These are phyloP conservation scores for Hydra vulgaris DNA, from an alignment of 30 jellyfish, hydroid and myxozoan genomes.

Conservation along the genomic window DNA sequence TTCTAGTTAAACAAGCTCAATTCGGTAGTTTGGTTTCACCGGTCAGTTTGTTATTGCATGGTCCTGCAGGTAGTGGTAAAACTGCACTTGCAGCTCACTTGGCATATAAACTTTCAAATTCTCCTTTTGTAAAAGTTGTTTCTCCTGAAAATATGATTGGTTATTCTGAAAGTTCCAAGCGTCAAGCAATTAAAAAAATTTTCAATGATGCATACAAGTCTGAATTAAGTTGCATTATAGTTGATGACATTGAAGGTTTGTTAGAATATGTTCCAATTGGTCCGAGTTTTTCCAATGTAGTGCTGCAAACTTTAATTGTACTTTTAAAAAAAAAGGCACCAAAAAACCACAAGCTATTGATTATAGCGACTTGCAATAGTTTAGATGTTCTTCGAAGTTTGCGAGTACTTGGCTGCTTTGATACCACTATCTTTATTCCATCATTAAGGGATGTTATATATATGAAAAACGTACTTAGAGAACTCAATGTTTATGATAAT, in stretches of 20 bases:
- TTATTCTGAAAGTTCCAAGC: conserved; percentile 77
- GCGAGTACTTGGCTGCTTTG: conserved; percentile 54
- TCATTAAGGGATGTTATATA: conserved; percentile 36
- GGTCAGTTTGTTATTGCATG: conserved; percentile 93
- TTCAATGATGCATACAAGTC: conserved; percentile 96
- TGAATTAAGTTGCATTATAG: conserved; percentile 87
- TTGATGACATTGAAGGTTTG: conserved; percentile 93
- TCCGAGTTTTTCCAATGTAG: conserved; percentile 80
- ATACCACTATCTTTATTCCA: conserved; percentile 79
- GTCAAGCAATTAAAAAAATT: conserved; percentile 84
- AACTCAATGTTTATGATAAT: no score
- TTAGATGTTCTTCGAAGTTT: conserved; percentile 58
- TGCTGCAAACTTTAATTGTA: conserved; percentile 91
- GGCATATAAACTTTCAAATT: conserved; percentile 62
- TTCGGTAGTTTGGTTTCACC: conserved; percentile 79
- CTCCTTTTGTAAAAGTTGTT: conserved; percentile 89
- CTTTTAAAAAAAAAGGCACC: conserved; percentile 62
- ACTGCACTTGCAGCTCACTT: no score
- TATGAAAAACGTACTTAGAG: no score
- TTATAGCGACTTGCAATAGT: conserved; percentile 88
- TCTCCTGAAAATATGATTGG: conserved; percentile 98
- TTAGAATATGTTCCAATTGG: conserved; percentile 96
- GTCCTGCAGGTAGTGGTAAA: no score
- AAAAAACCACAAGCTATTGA: conserved; percentile 63
- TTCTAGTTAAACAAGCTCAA: conserved; percentile 75